phyloP scores from a whole-genome alignment of 2,797 vertebrate genomes.

The Tenualosa thibaudeaui region DNA sequence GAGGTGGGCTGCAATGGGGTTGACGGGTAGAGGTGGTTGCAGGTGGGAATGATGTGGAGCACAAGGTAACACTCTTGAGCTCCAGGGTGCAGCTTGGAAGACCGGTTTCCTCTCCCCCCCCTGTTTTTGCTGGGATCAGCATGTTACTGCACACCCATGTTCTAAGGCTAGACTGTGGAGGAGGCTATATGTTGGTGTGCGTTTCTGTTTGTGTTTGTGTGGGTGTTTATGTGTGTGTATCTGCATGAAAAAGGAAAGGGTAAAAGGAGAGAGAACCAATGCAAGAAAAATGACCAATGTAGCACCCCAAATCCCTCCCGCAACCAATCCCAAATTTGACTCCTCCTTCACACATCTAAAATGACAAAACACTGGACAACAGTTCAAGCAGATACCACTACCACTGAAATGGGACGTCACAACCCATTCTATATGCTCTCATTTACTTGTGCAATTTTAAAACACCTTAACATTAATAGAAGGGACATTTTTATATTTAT shows the following conservation, averaged over 20 bases:
- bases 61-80: conserved; percentile 40
- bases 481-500: background rate
- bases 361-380: background rate
- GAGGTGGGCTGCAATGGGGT: conserved; percentile 13
- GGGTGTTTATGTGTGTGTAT: conserved; percentile 32
- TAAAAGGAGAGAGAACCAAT: conserved; percentile 28
- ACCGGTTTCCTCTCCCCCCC: conserved; percentile 44
- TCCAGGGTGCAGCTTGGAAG: conserved; percentile 46
- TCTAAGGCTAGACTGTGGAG: conserved; percentile 6
- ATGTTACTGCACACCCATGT: background rate
- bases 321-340: background rate
- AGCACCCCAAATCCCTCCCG: background rate
- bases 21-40: conserved; percentile 44
- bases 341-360: background rate
- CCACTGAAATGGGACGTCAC: conserved; percentile 29
- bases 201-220: conserved; percentile 15
- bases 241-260: conserved; percentile 20
- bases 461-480: conserved; percentile 16
- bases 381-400: background rate
- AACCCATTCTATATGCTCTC: conserved; percentile 35
- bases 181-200: conserved; percentile 19
- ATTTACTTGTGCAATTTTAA: background rate
- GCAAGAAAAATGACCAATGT: background rate
- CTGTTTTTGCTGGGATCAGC: conserved; percentile 41
- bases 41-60: background rate